Evolutionary conservation across 64 coral and sea anemone genomes (phyloP).

Genomic region (Hydrozoanthus tunicans): DNA sequence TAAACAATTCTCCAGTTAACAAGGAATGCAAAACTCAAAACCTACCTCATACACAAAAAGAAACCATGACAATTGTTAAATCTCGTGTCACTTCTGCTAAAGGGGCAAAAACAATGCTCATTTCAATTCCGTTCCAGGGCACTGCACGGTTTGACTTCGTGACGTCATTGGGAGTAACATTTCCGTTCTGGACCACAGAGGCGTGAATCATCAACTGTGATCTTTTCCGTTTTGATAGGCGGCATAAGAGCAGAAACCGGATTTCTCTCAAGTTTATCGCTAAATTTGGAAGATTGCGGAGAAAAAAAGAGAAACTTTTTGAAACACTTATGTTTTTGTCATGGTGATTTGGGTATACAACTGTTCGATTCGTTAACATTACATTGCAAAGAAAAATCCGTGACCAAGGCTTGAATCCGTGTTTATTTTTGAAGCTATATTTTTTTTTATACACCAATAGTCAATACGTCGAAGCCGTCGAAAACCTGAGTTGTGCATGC

Average conservation of each 20-base stretch:
- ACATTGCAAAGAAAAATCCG: too few relatives aligned
- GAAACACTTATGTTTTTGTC: too few relatives aligned
- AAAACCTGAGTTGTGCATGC: too few relatives aligned
- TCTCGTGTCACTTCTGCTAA: background rate
- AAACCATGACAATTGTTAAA: background rate
- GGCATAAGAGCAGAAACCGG: too few relatives aligned
- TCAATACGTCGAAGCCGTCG: too few relatives aligned
- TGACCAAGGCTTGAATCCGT: too few relatives aligned
- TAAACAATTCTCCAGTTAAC: background rate
- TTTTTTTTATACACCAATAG: too few relatives aligned
- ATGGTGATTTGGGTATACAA: too few relatives aligned
- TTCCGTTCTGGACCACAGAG: background rate
- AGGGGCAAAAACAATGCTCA: background rate
- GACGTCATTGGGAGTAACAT: background rate
- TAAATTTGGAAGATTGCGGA: conserved; percentile 13
- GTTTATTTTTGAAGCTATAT: too few relatives aligned
- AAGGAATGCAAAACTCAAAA: background rate
- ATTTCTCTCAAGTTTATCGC: background rate
- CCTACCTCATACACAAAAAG: background rate
- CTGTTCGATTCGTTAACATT: too few relatives aligned
- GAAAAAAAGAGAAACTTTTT: background rate
- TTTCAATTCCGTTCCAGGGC: too few relatives aligned
- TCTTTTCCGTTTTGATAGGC: background rate
- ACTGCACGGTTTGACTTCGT: background rate
- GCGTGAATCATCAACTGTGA: conserved; percentile 4